A percentile compares a stretch with the other conserved stretches of the same genome.
Evolutionary conservation across 2,888 invertebrate species (phyloP).

Genomic region (Pterobdella sp.): DNA sequence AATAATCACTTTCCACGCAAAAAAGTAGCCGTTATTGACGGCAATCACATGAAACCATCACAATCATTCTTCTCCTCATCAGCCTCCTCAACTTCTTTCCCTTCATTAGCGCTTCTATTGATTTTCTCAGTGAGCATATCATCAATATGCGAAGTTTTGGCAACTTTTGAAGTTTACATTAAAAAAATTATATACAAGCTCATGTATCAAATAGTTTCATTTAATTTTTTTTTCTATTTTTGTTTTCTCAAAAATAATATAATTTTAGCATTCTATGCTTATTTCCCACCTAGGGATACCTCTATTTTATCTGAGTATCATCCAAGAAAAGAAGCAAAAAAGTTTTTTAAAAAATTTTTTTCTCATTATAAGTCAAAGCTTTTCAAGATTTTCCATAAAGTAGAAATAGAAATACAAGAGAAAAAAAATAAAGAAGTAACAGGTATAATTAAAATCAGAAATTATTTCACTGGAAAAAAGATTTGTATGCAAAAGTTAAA

Average conservation of each 20-base stretch:
- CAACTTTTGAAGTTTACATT: not conserved
- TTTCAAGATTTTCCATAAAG: no score
- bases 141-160: not conserved
- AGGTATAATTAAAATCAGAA: no score
- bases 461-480: no score
- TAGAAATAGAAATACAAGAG: no score
- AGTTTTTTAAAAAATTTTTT: no score
- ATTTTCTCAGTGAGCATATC: not conserved
- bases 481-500: no score
- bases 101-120: not conserved
- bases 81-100: not conserved
- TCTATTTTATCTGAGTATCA: no score
- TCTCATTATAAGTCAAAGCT: no score
- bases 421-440: no score
- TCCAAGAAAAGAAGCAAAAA: no score
- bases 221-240: not conserved
- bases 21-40: not conserved
- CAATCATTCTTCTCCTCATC: not conserved
- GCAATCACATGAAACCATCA: not conserved
- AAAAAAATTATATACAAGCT: constrained; percentile 1
- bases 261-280: no score
- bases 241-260: not conserved
- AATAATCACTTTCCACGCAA: not conserved
- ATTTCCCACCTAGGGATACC: no score
- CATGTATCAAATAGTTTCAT: not conserved